Conservation (phyloP, 2,888 invertebrate species). For the Mesorhabditis spiculigera region DNA sequence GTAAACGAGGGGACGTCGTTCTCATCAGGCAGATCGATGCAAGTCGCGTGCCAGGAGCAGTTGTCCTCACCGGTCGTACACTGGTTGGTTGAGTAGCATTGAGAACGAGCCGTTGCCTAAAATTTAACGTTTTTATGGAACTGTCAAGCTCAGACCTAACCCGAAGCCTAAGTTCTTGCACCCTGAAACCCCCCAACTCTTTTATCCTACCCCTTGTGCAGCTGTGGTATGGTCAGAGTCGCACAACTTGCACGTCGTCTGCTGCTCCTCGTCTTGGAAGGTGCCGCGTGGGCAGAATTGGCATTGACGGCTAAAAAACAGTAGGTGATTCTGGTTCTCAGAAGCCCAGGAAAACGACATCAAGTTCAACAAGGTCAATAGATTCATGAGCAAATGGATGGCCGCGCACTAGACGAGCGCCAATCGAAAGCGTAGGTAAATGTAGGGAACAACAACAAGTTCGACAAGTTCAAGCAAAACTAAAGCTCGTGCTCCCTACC, state of each 20-base stretch:
- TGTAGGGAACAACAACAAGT: not conserved
- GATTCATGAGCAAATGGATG: not conserved
- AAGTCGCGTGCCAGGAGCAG: slow-evolving; percentile 58
- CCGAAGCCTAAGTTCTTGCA: no score
- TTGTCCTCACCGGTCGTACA: slow-evolving; percentile 57
- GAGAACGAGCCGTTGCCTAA: slow-evolving; percentile 49
- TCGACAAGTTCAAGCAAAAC: not conserved
- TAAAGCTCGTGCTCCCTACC: slow-evolving; percentile 52
- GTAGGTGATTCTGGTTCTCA: not conserved
- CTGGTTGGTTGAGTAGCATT: slow-evolving; percentile 58
- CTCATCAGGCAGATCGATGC: slow-evolving; percentile 57
- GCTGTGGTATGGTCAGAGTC: slow-evolving; percentile 85
- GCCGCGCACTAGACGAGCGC: not conserved
- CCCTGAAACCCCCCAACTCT: no score
- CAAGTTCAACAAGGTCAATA: not conserved
- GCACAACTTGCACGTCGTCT: slow-evolving; percentile 83
- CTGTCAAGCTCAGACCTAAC: no score
- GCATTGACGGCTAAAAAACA: slow-evolving; percentile 70
- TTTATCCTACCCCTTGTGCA: no score
- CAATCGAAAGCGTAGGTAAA: slow-evolving; percentile 11
- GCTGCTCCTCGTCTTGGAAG: slow-evolving; percentile 86
- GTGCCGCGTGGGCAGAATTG: slow-evolving; percentile 85
- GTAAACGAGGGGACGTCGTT: slow-evolving; percentile 62
- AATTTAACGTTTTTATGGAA: no score
- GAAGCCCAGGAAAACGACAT: not conserved